Evolutionary conservation across 1,140 invertebrate genomes (phyloP).

Genomic region (Brachionus paranguensis): DNA sequence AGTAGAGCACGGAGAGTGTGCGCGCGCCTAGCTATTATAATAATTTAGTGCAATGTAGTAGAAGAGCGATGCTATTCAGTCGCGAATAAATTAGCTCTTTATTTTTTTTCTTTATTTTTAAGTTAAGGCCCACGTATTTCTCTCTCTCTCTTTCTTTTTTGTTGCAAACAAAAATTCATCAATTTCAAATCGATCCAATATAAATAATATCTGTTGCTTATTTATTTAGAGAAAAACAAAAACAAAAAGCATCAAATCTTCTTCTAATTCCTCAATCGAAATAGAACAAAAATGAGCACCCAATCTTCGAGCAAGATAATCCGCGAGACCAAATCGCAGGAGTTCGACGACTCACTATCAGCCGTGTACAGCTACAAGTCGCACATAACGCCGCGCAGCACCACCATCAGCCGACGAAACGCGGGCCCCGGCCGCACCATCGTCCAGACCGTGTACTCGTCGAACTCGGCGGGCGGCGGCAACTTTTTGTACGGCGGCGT

Average conservation of each 20-base stretch:
- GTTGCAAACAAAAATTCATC: neutral
- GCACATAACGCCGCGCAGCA: conserved; percentile 38
- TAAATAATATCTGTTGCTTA: neutral
- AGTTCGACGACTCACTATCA: conserved; percentile 20
- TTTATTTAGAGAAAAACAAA: neutral
- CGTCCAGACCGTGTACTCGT: neutral
- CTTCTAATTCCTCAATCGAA: neutral
- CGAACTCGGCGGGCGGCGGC: neutral
- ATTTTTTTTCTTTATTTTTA: neutral
- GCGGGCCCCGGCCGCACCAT: conserved; percentile 7
- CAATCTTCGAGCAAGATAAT: conserved; percentile 29
- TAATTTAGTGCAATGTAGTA: neutral
- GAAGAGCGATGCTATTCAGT: neutral
- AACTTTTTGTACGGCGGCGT: conserved; percentile 27
- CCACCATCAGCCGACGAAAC: conserved; percentile 20
- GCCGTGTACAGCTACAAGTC: conserved; percentile 40
- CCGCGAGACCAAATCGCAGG: conserved; percentile 5
- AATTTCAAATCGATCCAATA: neutral
- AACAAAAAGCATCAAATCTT: neutral
- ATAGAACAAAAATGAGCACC: conserved; percentile 18
- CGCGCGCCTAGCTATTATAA: neutral
- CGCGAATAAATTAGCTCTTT: conserved; percentile 13
- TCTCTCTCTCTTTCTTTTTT: neutral
- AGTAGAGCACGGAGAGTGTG: neutral
- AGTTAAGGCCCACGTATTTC: neutral